Base-by-base conservation (phyloP, 2,797 vertebrate genomes). In the Peromyscus eremicus region DNA sequence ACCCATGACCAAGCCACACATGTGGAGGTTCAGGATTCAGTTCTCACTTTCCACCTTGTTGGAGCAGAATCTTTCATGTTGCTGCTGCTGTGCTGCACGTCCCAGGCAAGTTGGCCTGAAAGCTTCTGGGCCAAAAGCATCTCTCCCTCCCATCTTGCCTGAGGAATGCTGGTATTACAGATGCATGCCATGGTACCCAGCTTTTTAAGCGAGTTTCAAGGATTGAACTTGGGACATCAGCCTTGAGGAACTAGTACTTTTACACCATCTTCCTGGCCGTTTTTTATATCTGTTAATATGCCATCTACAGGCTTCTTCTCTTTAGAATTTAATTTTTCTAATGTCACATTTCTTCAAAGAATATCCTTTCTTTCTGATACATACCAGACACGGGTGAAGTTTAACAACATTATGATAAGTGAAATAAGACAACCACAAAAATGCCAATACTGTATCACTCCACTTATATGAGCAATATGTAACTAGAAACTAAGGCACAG, bases 251-350 rank as follows among this genome's bases (percentile, higher is more conserved):
- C 34, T 71, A 55, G 13, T 34, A 23, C 66, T 55, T 86, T 71
- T 46, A 84, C 40, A 11, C 60, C 34, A 37, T 27, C 66, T 71
- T 14, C 7, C 57, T 29, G 66, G 34, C 34, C 46, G 21, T 52
- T 46, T n/a, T 6, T 6, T 55, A 16, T 29, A 40, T 87, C 37
- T 29, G 40, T 60, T 43, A 17, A 92, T 64, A 75, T 55, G 13
- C 27, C n/a, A 86, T 6, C 93, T 21, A 60, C 1, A n/a, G 17
- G 64, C 79, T 91, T 40, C 46, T 92, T 40, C 40, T 93, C 32
- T 92, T 73, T 25, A 86, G 25, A 89, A 92, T 89, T 85, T 93
- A 86, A 2, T 71, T 19, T 89, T 46, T 92, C 52, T 64, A 70
- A 40, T 93, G 49, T 70, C 83, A 68, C 46, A 40, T 70, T 62